phyloP scores from a whole-genome alignment of 2,797 vertebrate species.

The Xiphorhynchus erythropygius region DNA sequence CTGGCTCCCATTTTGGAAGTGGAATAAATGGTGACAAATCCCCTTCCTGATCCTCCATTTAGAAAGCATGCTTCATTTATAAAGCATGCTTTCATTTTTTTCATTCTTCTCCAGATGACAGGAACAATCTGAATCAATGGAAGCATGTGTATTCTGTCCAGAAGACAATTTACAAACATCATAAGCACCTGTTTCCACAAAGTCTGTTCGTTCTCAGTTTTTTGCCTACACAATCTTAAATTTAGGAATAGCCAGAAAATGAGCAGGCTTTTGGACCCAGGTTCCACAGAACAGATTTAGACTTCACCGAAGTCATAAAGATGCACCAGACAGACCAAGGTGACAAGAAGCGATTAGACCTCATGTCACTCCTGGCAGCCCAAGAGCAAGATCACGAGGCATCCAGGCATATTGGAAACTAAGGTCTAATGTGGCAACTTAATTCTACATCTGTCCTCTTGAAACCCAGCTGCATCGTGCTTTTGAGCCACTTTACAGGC shows the following conservation, averaged over 20 bases:
- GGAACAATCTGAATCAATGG: background rate
- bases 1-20: background rate
- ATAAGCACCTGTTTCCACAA: background rate
- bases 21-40: background rate
- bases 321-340: background rate
- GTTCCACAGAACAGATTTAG: background rate
- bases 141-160: background rate
- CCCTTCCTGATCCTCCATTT: background rate
- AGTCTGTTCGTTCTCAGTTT: background rate
- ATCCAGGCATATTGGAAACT: background rate
- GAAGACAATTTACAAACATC: background rate
- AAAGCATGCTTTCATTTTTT: background rate
- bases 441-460: background rate
- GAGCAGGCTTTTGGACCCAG: background rate
- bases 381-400: background rate
- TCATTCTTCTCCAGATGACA: background rate
- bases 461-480: background rate
- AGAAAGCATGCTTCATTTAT: background rate
- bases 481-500: background rate
- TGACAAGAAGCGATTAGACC: background rate
- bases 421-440: background rate
- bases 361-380: background rate
- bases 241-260: background rate
- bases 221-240: background rate
- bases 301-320: background rate